Percentiles rank a stretch among this genome's conserved stretches.
phyloP scores from a whole-genome alignment of 2,888 invertebrate species.

The Chrysomela aeneicollis region DNA sequence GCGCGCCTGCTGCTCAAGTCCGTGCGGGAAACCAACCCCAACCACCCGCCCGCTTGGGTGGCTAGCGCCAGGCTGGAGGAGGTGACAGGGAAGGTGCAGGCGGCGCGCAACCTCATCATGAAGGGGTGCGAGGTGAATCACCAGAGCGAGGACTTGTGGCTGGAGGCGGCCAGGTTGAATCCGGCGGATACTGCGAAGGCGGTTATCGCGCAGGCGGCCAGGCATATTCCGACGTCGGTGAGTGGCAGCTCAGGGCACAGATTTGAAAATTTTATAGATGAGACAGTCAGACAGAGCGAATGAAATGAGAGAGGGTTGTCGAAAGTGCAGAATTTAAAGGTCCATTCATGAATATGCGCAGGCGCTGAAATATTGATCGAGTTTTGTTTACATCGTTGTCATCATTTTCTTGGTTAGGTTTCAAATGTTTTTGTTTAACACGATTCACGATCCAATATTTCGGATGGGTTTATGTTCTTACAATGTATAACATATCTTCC shows the following conservation, averaged over 20 bases:
- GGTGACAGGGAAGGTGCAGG: constrained; percentile 95
- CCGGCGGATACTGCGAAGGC: constrained; percentile 94
- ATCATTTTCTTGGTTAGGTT: too few relatives aligned
- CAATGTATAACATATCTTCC: too few relatives aligned
- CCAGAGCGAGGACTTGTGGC: constrained; percentile 96
- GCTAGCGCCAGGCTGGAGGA: constrained; percentile 98
- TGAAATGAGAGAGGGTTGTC: too few relatives aligned
- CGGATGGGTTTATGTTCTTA: too few relatives aligned
- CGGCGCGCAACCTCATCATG: constrained; percentile 97
- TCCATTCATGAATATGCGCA: too few relatives aligned
- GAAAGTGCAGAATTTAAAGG: too few relatives aligned
- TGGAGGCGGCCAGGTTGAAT: constrained; percentile 94
- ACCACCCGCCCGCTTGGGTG: constrained; percentile 99
- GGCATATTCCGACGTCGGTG: constrained; percentile 92
- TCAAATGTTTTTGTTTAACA: too few relatives aligned
- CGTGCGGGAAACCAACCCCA: constrained; percentile 97
- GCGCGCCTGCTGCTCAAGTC: constrained; percentile 94
- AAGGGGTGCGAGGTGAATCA: constrained; percentile 98
- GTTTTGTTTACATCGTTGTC: too few relatives aligned
- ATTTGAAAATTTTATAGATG: not conserved
- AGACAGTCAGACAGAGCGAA: too few relatives aligned
- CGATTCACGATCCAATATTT: too few relatives aligned
- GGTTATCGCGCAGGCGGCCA: constrained; percentile 95
- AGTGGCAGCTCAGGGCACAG: constrained; percentile 22
- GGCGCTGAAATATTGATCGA: too few relatives aligned